Conservation (phyloP, 2,888 invertebrate genomes). For the Hirudinaria manillensis region DNA sequence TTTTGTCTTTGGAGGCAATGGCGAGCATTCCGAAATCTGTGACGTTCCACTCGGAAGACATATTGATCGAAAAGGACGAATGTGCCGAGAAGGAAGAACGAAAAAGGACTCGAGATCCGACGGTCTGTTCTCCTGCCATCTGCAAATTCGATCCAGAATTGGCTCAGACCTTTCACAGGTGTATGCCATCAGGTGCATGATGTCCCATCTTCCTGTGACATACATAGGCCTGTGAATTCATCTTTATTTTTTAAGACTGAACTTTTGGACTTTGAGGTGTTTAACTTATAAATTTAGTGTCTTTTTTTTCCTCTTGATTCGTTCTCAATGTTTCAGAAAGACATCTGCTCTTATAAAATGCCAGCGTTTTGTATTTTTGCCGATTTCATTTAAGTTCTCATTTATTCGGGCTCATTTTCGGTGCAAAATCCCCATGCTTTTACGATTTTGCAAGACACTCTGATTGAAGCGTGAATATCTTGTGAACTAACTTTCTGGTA, state of each 20-base stretch:
- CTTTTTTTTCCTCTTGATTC: neutral
- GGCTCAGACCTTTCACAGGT: slow-evolving; percentile 22
- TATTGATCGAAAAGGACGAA: neutral
- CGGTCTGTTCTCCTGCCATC: neutral
- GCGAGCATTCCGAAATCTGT: neutral
- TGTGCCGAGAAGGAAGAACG: neutral
- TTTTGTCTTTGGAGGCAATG: neutral
- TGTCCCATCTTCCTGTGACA: neutral
- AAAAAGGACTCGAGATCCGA: neutral
- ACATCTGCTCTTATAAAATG: neutral
- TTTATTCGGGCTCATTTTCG: neutral
- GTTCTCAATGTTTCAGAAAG: neutral
- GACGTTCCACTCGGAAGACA: neutral
- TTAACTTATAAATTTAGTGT: too few species aligned
- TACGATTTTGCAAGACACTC: neutral
- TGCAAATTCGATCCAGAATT: slow-evolving; percentile 25
- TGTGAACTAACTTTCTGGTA: too few species aligned
- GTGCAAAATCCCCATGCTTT: too few species aligned
- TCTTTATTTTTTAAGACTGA: too few species aligned
- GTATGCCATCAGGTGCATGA: neutral
- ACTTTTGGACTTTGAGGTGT: too few species aligned
- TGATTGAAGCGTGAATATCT: too few species aligned
- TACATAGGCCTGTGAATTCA: too few species aligned
- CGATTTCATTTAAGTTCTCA: neutral
- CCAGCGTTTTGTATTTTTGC: neutral